A percentile compares a stretch with the other conserved stretches of the same genome.
phyloP scores from a whole-genome alignment of 2,888 invertebrate genomes.

The Cephus spinipes region DNA sequence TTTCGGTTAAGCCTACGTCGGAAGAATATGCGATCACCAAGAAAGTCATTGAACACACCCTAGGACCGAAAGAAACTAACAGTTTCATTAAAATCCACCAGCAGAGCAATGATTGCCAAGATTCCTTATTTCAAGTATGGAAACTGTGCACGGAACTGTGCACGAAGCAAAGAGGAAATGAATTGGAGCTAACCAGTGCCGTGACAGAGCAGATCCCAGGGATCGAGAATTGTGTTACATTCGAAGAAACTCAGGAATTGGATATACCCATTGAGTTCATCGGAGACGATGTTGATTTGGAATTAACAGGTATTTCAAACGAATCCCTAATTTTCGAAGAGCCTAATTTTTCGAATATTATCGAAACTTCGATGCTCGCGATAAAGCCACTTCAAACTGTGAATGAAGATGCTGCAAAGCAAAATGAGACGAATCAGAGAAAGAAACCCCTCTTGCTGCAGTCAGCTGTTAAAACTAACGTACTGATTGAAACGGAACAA shows the following conservation, averaged over 20 bases:
- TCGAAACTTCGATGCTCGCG: slow-evolving; percentile 6
- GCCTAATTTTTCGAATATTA: background rate
- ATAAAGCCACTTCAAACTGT: background rate
- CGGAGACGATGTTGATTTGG: slow-evolving; percentile 5
- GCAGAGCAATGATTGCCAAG: background rate
- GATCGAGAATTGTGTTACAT: background rate
- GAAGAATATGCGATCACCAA: slow-evolving; percentile 8
- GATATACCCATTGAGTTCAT: slow-evolving; percentile 1
- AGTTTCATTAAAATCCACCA: background rate
- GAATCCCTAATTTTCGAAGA: slow-evolving; percentile 2
- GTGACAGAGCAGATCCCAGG: background rate
- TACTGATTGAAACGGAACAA: background rate
- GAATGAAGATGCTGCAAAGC: background rate
- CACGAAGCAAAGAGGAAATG: background rate
- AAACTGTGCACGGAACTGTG: background rate
- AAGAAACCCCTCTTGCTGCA: background rate
- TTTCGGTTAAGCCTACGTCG: background rate
- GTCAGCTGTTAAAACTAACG: background rate
- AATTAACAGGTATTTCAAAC: slow-evolving; percentile 6
- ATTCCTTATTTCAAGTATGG: slow-evolving; percentile 6
- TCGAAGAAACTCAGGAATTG: background rate
- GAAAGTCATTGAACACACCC: slow-evolving; percentile 9
- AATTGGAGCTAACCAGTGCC: background rate
- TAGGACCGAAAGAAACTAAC: slow-evolving; percentile 6
- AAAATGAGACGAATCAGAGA: background rate